Evolutionary conservation across 1,140 invertebrate genomes (phyloP).

Genomic region (Acromyrmex charruanus): DNA sequence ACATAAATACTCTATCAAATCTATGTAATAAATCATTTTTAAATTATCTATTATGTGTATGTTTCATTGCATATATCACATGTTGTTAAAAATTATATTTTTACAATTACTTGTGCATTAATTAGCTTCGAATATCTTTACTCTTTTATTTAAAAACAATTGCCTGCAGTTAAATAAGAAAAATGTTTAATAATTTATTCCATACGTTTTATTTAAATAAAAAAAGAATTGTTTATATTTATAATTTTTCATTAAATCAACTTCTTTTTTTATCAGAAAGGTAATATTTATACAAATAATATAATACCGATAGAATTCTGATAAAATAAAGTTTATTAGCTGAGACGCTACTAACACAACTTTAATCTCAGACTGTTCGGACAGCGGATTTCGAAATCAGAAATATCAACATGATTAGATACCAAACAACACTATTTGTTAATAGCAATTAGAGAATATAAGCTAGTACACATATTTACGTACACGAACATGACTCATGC

Average conservation of each 20-base stretch:
- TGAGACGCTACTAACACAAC: neutral
- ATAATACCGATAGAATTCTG: neutral
- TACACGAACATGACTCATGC: too few species aligned
- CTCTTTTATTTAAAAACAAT: neutral
- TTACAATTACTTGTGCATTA: neutral
- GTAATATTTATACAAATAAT: neutral
- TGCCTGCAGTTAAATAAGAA: neutral
- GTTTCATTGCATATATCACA: neutral
- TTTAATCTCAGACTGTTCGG: too few species aligned
- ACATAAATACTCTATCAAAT: conserved; percentile 49
- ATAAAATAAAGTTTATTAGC: neutral
- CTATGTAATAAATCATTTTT: conserved; percentile 41
- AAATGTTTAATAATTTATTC: neutral
- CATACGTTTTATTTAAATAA: neutral
- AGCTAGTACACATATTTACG: too few species aligned
- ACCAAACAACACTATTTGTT: too few species aligned
- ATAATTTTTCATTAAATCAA: neutral
- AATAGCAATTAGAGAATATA: too few species aligned
- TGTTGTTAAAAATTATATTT: neutral
- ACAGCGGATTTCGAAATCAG: too few species aligned
- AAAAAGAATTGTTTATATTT: neutral
- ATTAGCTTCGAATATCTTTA: neutral
- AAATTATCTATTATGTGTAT: neutral
- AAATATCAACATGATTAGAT: too few species aligned
- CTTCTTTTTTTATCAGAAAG: neutral